Evolutionary conservation across 2,888 invertebrate species (phyloP), one percentile per base, ranked within the genome.

Genomic region (Miltochrista miniata): DNA sequence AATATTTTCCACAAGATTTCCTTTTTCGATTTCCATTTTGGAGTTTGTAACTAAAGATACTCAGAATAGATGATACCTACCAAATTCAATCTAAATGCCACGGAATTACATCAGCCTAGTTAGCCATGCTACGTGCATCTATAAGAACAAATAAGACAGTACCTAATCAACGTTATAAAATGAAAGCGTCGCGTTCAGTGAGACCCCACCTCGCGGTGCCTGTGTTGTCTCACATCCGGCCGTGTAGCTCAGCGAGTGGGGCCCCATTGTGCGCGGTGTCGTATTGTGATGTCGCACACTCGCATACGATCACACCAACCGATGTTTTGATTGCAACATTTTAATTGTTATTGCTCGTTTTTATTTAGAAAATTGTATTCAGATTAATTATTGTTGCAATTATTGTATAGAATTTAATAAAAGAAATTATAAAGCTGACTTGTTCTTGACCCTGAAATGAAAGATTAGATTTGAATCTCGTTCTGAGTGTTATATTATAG

Each of bases 191-290:
- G 77, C 79, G 53, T 0, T 0, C 53, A 72, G 5, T 72, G 48
- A 4, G 15, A 31, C 74, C 73, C 14, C 49, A 42, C 62, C 69
- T 24, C 38, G 33, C 38, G 12, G 7, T n/a, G 49, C 35, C 40
- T 51, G 50, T 52, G 55, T 48, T 44, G 56, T 57, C 57, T 51
- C 51, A 64, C 67, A 65, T 72, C 62, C 68, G 61, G 63, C 61
- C 11, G 10, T 30, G 35, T 18, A 15, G 29, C 29, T 13, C 15
- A 15, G 7, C 36, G 1, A 15, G n/a, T 36, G 29, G 18, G 38
- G 34, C 14, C 31, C 24, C 42, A 42, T 62, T 62, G 62, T 61
- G 50, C 33, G 46, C 30, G 38, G 45, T 31, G 45, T 40, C 11
- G 29, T 24, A 45, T 45, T 45, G 50, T 51, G 34, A n/a, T 24